These are phyloP conservation scores for Cassiopea andromeda DNA, from an alignment of 30 jellyfish, hydroid and myxozoan genomes.

Conservation along the genomic window DNA sequence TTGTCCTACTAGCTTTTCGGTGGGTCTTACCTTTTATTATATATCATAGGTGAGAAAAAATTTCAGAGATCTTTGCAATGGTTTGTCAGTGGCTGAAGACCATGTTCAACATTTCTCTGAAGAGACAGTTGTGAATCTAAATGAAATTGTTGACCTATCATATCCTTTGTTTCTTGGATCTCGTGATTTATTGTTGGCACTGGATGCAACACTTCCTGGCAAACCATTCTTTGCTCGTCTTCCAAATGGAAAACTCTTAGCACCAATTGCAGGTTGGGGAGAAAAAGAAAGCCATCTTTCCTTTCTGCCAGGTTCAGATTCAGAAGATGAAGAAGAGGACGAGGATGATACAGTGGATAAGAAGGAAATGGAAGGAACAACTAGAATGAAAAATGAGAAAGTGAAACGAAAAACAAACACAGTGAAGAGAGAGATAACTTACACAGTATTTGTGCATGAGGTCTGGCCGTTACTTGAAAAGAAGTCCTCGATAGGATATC, in stretches of 20 bases:
- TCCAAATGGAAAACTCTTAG: constrained; percentile 55
- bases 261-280: constrained; percentile 87
- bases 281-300: constrained; percentile 67
- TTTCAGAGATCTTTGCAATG: constrained; percentile 76
- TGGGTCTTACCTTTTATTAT: neutral
- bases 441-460: constrained; percentile 67
- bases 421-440: constrained; percentile 73
- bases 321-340: constrained; percentile 65
- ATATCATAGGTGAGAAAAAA: constrained; percentile 39
- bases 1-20: neutral
- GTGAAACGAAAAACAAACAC: neutral
- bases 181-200: constrained; percentile 69
- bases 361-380: constrained; percentile 35
- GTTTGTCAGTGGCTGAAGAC: constrained; percentile 38
- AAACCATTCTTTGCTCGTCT: constrained; percentile 71
- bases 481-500: constrained; percentile 48
- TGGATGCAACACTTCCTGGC: constrained; percentile 87
- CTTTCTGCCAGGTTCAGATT: constrained; percentile 68
- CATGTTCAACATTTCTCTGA: constrained; percentile 5
- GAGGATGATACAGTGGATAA: constrained; percentile 16
- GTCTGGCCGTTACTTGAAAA: constrained; percentile 79
- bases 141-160: constrained; percentile 7
- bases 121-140: constrained; percentile 7
- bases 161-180: constrained; percentile 86
- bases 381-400: neutral